phyloP scores from a whole-genome alignment of 2,797 vertebrate genomes.

The Anisognathus igniventris region DNA sequence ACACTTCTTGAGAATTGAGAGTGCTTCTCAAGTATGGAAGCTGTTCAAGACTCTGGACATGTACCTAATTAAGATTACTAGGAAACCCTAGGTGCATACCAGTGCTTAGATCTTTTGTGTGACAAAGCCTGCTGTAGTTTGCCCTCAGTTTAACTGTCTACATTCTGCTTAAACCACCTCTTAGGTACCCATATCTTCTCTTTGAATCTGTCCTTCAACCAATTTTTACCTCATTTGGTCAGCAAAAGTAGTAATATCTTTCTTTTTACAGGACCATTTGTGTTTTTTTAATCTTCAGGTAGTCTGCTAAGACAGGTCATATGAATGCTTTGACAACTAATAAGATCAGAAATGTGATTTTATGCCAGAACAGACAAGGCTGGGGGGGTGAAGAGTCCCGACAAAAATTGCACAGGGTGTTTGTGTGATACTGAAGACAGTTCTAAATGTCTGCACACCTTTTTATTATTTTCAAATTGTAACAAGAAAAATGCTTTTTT shows the following conservation, averaged over 20 bases:
- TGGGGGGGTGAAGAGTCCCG: background rate
- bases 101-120: background rate
- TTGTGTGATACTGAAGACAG: background rate
- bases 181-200: background rate
- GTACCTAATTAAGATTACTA: background rate
- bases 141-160: background rate
- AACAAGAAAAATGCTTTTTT: background rate
- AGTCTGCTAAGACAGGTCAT: background rate
- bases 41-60: background rate
- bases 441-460: background rate
- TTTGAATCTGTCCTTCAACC: background rate
- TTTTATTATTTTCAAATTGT: background rate
- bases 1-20: background rate
- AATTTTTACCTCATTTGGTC: background rate
- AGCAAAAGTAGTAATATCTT: background rate
- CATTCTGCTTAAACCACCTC: background rate
- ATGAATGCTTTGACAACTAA: background rate
- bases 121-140: background rate
- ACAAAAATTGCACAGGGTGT: background rate
- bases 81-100: background rate
- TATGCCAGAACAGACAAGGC: background rate
- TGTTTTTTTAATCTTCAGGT: background rate
- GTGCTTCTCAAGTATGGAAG: background rate
- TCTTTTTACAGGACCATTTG: background rate
- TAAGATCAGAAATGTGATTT: background rate